These are phyloP conservation scores for Drosophila bunnanda DNA, from an alignment of 2,888 invertebrate genomes.

Conservation along the genomic window DNA sequence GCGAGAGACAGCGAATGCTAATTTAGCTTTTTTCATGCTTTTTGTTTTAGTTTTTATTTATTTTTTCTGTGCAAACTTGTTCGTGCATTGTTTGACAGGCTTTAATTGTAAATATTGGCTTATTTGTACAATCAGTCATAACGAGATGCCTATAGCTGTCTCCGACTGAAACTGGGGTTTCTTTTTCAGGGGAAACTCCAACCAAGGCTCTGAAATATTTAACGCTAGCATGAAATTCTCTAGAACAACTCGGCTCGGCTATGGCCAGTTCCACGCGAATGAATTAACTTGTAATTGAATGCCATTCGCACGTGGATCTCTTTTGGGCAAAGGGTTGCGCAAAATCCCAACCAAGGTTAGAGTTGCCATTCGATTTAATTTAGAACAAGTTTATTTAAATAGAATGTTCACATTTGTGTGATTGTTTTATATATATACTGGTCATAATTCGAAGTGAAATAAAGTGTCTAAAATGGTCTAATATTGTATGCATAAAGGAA, in stretches of 20 bases:
- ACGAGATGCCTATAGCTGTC: slow-evolving; percentile 7
- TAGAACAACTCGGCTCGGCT: slow-evolving; percentile 14
- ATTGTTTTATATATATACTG: not conserved
- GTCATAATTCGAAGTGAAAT: not conserved
- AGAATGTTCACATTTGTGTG: not conserved
- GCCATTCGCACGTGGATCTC: slow-evolving; percentile 21
- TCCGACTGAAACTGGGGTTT: slow-evolving; percentile 16
- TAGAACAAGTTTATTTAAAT: not conserved
- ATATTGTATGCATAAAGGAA: too few species aligned
- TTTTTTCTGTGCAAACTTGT: slow-evolving; percentile 25
- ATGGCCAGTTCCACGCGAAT: slow-evolving; percentile 19
- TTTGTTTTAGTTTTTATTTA: slow-evolving; percentile 25
- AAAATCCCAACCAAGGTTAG: slow-evolving; percentile 4
- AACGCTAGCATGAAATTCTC: slow-evolving; percentile 17
- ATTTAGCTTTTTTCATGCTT: slow-evolving; percentile 3
- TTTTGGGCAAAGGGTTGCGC: slow-evolving; percentile 11
- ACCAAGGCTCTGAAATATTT: slow-evolving; percentile 11
- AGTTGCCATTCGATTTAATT: slow-evolving; percentile 12
- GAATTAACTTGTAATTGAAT: slow-evolving; percentile 29
- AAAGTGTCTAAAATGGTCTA: not conserved
- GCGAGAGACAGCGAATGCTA: slow-evolving; percentile 30
- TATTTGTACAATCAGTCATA: slow-evolving; percentile 48
- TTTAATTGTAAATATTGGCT: slow-evolving; percentile 51
- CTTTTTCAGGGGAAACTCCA: slow-evolving; percentile 26
- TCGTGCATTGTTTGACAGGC: slow-evolving; percentile 37